These are phyloP conservation scores for Arion vulgaris DNA, from an alignment of 1,140 invertebrate genomes.

Conservation along the genomic window DNA sequence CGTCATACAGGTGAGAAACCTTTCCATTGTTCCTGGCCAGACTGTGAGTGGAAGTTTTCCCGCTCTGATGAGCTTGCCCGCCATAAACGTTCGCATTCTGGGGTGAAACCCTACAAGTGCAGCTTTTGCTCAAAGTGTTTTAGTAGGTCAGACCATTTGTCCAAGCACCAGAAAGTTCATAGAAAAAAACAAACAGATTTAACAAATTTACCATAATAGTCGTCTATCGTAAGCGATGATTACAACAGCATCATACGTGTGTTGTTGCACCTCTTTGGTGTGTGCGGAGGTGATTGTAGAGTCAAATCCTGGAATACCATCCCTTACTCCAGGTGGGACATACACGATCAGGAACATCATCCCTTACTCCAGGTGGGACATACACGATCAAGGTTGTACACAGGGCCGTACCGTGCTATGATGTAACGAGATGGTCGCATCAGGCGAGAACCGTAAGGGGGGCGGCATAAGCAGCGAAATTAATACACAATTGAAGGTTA, in stretches of 20 bases:
- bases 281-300: no score
- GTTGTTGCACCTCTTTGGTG: no score
- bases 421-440: neutral
- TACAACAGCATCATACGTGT: no score
- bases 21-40: slow-evolving; percentile 90
- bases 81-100: slow-evolving; percentile 78
- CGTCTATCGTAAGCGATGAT: no score
- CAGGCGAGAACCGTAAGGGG: no score
- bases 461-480: no score
- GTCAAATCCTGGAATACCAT: slow-evolving; percentile 27
- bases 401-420: no score
- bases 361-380: neutral
- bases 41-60: slow-evolving; percentile 95
- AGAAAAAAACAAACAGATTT: slow-evolving; percentile 60
- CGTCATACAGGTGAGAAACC: slow-evolving; percentile 96
- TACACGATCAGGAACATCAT: neutral
- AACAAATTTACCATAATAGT: no score
- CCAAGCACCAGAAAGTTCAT: slow-evolving; percentile 87
- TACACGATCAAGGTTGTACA: no score
- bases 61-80: slow-evolving; percentile 92
- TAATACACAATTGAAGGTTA: no score
- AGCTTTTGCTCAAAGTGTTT: slow-evolving; percentile 85
- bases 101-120: slow-evolving; percentile 73
- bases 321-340: neutral
- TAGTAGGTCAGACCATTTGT: slow-evolving; percentile 79